Base-by-base conservation (phyloP, 2,113 vertebrate genomes). In the Bufo gargarizans region DNA sequence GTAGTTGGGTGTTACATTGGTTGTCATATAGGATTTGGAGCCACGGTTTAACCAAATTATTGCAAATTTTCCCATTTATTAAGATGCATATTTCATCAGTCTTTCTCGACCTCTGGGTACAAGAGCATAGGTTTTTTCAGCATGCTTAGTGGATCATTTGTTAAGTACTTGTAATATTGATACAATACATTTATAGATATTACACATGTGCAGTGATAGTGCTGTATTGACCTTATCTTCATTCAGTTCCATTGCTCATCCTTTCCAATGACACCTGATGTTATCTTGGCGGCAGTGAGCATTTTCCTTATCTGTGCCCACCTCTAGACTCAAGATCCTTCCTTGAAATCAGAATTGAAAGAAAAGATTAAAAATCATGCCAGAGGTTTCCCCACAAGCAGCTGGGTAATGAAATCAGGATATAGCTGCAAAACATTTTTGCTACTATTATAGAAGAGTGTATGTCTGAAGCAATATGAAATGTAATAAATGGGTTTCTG, bases 241-340 rank as follows among this genome's bases (percentile, higher is more conserved):
- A 84, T 88, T 77, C 69, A n/a, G n/a, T 65, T 76, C 59, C 22
- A 83, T 83, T 77, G n/a, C 59, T 77, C 49, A 77, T 84, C 56
- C 50, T 49, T 53, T 71, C 47, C 72, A 55, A 43, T 50, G 81
- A 84, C 87, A 84, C 59, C 81, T 55, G 81, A 84, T 88, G 11
- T 83, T 67, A 83, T 83, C 81, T 83, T 20, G 22, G 58, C 20
- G 12, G 47, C 81, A 13, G 81, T 50, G 61, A 83, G 69, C 49
- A 20, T 69, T 69, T 69, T 67, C 33, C 81, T 88, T 82, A 88
- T 88, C 87, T 65, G 0, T 13, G 16, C 22, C 56, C n/a, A 63
- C 77, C 85, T 87, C 50, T 45, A 65, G 49, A 79, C 63, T 67
- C 17, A 56, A 65, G 22, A 80, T 53, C 22, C 63, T 80, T 80